Evolutionary conservation across 53 echinoderm and acorn worm species (phyloP).

Genomic region (Mesocentrotus franciscanus): DNA sequence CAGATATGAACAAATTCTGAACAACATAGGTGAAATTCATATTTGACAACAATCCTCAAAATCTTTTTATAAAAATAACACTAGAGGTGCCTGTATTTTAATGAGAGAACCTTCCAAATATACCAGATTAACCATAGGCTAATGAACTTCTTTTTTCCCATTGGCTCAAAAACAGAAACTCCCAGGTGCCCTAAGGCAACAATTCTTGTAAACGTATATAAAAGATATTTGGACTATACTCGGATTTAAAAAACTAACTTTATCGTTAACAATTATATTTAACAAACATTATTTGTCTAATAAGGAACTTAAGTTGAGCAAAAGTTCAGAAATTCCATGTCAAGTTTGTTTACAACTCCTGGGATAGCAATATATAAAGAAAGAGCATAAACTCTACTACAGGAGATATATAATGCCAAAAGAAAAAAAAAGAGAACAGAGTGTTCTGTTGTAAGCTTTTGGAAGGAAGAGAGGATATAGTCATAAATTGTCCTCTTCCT

Average conservation of each 20-base stretch:
- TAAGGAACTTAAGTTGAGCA: background rate
- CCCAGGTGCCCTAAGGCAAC: too few species aligned
- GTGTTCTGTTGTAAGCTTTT: background rate
- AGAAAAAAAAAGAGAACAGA: background rate
- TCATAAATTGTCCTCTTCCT: constrained; percentile 51
- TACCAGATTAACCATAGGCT: too few species aligned
- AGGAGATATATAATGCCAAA: constrained; percentile 5
- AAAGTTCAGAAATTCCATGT: background rate
- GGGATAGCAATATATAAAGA: background rate
- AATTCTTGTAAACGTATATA: too few species aligned
- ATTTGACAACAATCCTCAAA: background rate
- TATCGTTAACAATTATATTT: too few species aligned
- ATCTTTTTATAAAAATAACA: background rate
- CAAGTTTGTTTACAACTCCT: background rate
- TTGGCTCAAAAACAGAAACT: too few species aligned
- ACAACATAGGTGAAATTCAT: background rate
- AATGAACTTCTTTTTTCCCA: too few species aligned
- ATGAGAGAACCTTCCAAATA: too few species aligned
- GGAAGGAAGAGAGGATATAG: constrained; percentile 48
- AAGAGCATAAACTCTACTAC: background rate
- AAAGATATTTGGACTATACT: too few species aligned
- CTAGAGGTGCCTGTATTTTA: too few species aligned
- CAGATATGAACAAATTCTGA: background rate
- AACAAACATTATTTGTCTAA: background rate
- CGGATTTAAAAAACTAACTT: too few species aligned